Percentiles rank a stretch among this genome's conserved stretches.
These are phyloP conservation scores for Thera britannica DNA, from an alignment of 2,888 invertebrate genomes.

Conservation along the genomic window DNA sequence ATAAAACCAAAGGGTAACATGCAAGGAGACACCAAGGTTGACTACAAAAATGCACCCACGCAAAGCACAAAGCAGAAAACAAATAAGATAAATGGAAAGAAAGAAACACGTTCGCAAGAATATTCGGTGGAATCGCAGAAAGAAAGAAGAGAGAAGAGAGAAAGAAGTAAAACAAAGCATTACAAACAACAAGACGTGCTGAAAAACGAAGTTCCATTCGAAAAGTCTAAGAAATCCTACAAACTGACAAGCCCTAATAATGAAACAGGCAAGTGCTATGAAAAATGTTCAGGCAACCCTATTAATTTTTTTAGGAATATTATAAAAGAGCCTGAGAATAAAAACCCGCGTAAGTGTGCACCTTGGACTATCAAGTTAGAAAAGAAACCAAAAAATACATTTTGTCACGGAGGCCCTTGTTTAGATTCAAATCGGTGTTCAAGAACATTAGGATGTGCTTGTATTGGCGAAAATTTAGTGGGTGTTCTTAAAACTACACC, in stretches of 20 bases:
- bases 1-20: slow-evolving; percentile 4
- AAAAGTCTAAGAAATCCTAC: slow-evolving; percentile 5
- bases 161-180: not conserved
- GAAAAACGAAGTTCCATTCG: slow-evolving; percentile 2
- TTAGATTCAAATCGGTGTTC: not conserved
- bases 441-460: slow-evolving; percentile 5
- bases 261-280: slow-evolving; percentile 1
- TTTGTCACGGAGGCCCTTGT: slow-evolving; percentile 11
- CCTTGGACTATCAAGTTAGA: slow-evolving; percentile 2
- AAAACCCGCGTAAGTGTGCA: not conserved
- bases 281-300: not conserved
- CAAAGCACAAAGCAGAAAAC: slow-evolving; percentile 6
- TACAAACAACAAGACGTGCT: slow-evolving; percentile 5
- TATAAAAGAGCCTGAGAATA: no score
- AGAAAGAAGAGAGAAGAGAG: not conserved
- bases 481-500: not conserved
- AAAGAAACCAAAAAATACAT: slow-evolving; percentile 4
- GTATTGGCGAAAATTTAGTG: not conserved
- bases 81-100: not conserved
- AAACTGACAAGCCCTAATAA: slow-evolving; percentile 1
- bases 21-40: slow-evolving; percentile 8
- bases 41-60: not conserved
- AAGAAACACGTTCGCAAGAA: not conserved
- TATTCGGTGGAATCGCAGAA: not conserved
- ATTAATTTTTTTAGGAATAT: no score